Conservation (phyloP, 2,797 vertebrate species). For the Orientallactaga sibirica region DNA sequence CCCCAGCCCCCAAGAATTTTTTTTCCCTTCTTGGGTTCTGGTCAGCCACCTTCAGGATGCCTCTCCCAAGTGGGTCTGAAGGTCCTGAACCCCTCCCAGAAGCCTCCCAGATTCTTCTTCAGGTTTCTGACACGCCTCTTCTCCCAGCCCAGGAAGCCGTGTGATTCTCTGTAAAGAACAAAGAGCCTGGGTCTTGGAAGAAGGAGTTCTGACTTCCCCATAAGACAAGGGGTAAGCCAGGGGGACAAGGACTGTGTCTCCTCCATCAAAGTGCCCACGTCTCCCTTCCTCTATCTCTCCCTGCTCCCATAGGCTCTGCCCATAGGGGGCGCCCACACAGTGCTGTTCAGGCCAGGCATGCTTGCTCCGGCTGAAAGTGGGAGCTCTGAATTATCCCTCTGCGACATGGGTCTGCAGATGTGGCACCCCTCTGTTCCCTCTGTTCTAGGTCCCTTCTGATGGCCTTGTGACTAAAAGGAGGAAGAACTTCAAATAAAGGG, state of each 20-base stretch:
- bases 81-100: background rate
- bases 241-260: accelerated
- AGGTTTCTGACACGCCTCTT: background rate
- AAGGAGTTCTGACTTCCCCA: background rate
- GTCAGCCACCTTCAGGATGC: background rate
- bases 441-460: background rate
- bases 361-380: background rate
- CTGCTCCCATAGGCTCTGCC: conserved; percentile 33
- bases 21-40: background rate
- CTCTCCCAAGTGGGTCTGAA: background rate
- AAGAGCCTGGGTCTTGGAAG: no score
- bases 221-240: background rate
- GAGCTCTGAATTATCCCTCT: background rate
- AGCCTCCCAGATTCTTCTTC: conserved; percentile 8
- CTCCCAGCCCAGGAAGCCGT: background rate
- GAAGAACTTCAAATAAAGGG: background rate
- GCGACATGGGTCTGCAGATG: background rate
- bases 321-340: conserved; percentile 82
- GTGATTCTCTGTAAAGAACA: background rate
- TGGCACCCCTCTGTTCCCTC: background rate
- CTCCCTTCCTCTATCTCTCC: background rate
- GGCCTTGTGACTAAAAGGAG: background rate
- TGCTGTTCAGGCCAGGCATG: background rate
- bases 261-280: no score
- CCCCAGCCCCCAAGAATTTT: no score